These are phyloP conservation scores for Leptopilina clavipes DNA, from an alignment of 1,140 invertebrate species.

Conservation along the genomic window DNA sequence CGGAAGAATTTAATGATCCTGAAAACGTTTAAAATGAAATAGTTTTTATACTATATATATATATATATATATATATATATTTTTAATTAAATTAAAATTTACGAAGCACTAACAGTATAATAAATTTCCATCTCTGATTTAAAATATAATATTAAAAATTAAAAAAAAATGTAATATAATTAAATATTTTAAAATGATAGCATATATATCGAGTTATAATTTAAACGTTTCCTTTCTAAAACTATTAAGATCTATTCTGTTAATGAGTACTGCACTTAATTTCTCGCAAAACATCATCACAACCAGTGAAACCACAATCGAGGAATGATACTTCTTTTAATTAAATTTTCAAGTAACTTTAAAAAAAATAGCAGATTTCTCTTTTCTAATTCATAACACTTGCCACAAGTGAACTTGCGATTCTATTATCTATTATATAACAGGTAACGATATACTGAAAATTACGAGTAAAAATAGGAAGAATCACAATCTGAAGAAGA, in stretches of 20 bases:
- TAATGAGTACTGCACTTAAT: not conserved
- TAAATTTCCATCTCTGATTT: too few species aligned
- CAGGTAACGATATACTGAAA: not conserved
- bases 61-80: too few species aligned
- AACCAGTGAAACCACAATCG: constrained; percentile 11
- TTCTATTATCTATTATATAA: not conserved
- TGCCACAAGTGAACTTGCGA: not conserved
- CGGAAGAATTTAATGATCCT: not conserved
- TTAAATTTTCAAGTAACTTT: constrained; percentile 3
- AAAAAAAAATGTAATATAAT: too few species aligned
- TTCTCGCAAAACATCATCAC: not conserved
- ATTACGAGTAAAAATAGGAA: not conserved
- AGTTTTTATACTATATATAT: not conserved
- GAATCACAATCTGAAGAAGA: not conserved
- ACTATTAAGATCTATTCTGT: constrained; percentile 11
- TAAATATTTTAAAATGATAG: not conserved
- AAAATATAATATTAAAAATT: too few species aligned
- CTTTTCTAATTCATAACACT: constrained; percentile 23
- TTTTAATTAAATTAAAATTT: too few species aligned
- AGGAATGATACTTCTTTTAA: not conserved
- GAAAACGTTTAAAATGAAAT: not conserved
- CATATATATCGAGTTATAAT: not conserved
- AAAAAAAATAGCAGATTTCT: constrained; percentile 13
- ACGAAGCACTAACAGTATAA: too few species aligned
- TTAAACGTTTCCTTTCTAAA: constrained; percentile 15